Base-by-base conservation (phyloP, 2,888 invertebrate genomes). In the Galeopsomyia nigrocyanea region DNA sequence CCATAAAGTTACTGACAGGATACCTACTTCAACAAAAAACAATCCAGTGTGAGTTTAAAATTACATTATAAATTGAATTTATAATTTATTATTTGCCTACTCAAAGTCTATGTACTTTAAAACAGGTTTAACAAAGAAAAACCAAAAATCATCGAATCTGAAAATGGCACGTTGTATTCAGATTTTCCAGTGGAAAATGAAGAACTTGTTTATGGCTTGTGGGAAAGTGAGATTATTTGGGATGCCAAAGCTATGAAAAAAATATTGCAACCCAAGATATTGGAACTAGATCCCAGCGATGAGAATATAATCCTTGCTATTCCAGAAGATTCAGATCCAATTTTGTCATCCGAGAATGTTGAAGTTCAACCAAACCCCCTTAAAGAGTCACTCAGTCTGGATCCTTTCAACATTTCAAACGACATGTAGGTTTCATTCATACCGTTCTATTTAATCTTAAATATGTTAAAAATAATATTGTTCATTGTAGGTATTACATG, bases 181-280 rank as follows among this genome's bases (percentile, higher is more conserved):
- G 97, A 99, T 79, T 99, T 99, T 84, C 99, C 99, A 0, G 96
- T 98, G 0, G 99, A 99, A 86, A 99, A 99, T 83, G 96, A 97
- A 82, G 99, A 98, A 84, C 87, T 99, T 14, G 95, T 98, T 3
- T 97, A 97, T 81, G 95, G 96, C 1, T 90, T 92, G 14, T 99
- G 99, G 99, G 99, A 99, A 84, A 95, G 99, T 74, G 97, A 99
- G 83, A 95, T 99, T 2, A 99, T 99, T 81, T 99, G 98, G 98
- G 99, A 99, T 87, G 93, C 96, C 0, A 94, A 96, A 83, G 91
- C 91, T 76, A 96, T 98, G 96, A 89, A 88, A 0, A 90, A 90
- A 78, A 91, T 98, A 79, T 98, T 97, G 0, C 95, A 96, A 82
- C 99, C 99, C 0, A 95, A 96, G 81, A 94, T 99, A 73, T 88